A percentile compares a stretch with the other conserved stretches of the same genome.
Conservation (phyloP, 2,113 vertebrate species). For the Ivindomyrus marchei region DNA sequence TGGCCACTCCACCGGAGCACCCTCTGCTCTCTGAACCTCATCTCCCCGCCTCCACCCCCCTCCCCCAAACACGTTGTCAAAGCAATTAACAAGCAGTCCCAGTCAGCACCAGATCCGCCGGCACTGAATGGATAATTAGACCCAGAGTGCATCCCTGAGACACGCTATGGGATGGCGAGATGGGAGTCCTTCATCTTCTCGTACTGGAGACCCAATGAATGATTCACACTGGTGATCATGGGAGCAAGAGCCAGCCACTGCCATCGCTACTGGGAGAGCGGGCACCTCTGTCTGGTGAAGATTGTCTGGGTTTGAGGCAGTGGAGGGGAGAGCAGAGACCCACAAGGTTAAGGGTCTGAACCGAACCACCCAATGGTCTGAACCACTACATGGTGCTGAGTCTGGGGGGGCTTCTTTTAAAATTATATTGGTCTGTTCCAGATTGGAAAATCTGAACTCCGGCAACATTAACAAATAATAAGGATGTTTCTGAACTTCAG, state of each 20-base stretch:
- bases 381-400: not conserved
- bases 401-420: not conserved
- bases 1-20: not conserved
- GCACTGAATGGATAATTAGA: slow-evolving; percentile 52
- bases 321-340: not conserved
- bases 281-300: not conserved
- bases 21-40: not conserved
- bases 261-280: no score
- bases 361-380: not conserved
- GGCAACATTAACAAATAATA: not conserved
- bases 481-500: not conserved
- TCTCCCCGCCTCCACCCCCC: not conserved
- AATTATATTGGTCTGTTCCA: not conserved
- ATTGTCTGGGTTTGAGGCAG: not conserved
- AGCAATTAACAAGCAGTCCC: slow-evolving; percentile 45
- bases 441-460: not conserved
- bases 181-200: slow-evolving; percentile 43
- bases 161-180: slow-evolving; percentile 33
- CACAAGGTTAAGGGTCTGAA: not conserved
- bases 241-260: not conserved
- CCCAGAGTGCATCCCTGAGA: slow-evolving; percentile 59
- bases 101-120: slow-evolving; percentile 51
- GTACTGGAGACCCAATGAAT: not conserved
- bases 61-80: slow-evolving; percentile 1
- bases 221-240: not conserved